These are phyloP conservation scores for Lipophrys pholis DNA, from an alignment of 2,113 vertebrate genomes.

Conservation along the genomic window DNA sequence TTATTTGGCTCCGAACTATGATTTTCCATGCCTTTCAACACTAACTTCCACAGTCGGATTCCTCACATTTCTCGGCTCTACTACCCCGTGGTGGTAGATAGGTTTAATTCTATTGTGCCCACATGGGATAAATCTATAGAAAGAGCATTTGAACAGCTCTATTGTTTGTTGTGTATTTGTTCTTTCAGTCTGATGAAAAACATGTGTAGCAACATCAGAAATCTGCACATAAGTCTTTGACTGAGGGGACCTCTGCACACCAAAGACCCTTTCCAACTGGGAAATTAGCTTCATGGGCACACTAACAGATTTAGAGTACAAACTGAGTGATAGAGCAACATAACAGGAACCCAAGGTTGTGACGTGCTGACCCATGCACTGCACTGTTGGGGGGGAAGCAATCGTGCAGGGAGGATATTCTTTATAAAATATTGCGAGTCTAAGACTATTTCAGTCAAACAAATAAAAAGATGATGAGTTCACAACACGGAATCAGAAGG, in stretches of 20 bases:
- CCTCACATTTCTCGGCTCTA: conserved; percentile 39
- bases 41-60: conserved; percentile 33
- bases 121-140: conserved; percentile 42
- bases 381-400: conserved; percentile 15
- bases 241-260: conserved; percentile 33
- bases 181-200: conserved; percentile 58
- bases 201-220: conserved; percentile 58
- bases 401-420: conserved; percentile 24
- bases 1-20: conserved; percentile 20
- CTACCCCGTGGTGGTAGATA: conserved; percentile 43
- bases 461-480: conserved; percentile 45
- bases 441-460: conserved; percentile 15
- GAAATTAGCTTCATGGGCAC: conserved; percentile 47
- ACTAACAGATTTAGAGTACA: conserved; percentile 35
- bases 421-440: conserved; percentile 15
- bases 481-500: conserved; percentile 1
- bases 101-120: conserved; percentile 48
- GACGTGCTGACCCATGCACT: conserved; percentile 29
- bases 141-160: conserved; percentile 54
- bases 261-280: conserved; percentile 37
- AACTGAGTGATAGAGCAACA: conserved; percentile 37
- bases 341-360: conserved; percentile 24
- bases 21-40: conserved; percentile 55
- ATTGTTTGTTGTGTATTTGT: conserved; percentile 71
- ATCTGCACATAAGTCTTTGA: conserved; percentile 48